Percentiles rank a stretch among this genome's conserved stretches.
Evolutionary conservation across 1,140 invertebrate genomes (phyloP).

Genomic region (Apis dorsata): DNA sequence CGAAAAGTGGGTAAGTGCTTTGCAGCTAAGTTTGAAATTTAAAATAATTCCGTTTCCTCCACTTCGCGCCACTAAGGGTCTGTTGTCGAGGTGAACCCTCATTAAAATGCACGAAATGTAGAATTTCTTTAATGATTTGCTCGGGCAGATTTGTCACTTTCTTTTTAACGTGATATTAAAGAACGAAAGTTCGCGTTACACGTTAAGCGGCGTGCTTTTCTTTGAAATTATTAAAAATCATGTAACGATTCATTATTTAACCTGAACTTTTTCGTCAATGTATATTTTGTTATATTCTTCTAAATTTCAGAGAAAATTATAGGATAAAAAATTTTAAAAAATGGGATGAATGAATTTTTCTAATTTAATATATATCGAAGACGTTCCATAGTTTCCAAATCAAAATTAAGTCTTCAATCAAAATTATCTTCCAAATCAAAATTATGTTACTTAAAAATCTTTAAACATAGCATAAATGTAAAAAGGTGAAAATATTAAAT

Average conservation of each 20-base stretch:
- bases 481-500: no score
- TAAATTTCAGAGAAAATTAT: no score
- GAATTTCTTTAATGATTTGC: background rate
- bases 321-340: no score
- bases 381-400: no score
- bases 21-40: background rate
- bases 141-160: background rate
- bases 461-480: no score
- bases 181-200: background rate
- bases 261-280: no score
- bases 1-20: background rate
- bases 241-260: background rate
- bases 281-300: no score
- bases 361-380: no score
- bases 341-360: no score
- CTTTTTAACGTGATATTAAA: background rate
- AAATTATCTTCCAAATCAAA: no score
- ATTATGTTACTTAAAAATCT: no score
- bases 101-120: slow-evolving; percentile 30
- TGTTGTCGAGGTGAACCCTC: background rate
- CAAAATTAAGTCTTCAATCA: no score
- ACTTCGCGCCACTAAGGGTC: background rate
- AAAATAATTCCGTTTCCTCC: slow-evolving; percentile 9
- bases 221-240: background rate
- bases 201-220: background rate